A percentile compares a stretch with the other conserved stretches of the same genome.
phyloP scores from a whole-genome alignment of 2,888 invertebrate genomes.

The Tribolium freemani region DNA sequence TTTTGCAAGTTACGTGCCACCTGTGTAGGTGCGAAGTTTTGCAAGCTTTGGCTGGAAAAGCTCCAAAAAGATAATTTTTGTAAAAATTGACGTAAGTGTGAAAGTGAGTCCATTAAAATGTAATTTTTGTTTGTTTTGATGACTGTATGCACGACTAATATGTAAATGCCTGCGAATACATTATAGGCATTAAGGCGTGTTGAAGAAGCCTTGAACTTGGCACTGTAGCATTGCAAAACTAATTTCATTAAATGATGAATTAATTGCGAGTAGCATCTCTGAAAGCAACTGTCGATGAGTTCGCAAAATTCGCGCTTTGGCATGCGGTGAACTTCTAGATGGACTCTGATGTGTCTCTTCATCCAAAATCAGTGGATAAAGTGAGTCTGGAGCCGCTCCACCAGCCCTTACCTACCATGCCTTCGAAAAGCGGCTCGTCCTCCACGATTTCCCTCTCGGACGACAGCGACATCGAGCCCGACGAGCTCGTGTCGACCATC shows the following conservation, averaged over 20 bases:
- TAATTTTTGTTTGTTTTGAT: neutral
- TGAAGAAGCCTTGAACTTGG: slow-evolving; percentile 36
- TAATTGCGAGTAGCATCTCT: neutral
- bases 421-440: slow-evolving; percentile 42
- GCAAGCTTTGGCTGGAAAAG: neutral
- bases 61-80: neutral
- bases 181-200: slow-evolving; percentile 22
- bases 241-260: neutral
- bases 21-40: neutral
- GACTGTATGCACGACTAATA: neutral
- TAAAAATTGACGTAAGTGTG: neutral
- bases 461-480: slow-evolving; percentile 75
- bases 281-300: slow-evolving; percentile 15
- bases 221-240: slow-evolving; percentile 6
- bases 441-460: slow-evolving; percentile 59
- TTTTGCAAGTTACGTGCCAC: neutral
- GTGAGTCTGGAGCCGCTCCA: slow-evolving; percentile 40
- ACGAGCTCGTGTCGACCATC: slow-evolving; percentile 77
- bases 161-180: slow-evolving; percentile 14
- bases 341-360: slow-evolving; percentile 47
- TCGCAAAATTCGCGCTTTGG: slow-evolving; percentile 7
- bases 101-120: neutral
- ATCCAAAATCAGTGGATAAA: slow-evolving; percentile 31
- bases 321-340: slow-evolving; percentile 41
- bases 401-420: slow-evolving; percentile 10